A percentile compares a stretch with the other conserved stretches of the same genome.
These are phyloP conservation scores for Geophilus truncorum DNA, from an alignment of 2,888 invertebrate genomes.

Conservation along the genomic window DNA sequence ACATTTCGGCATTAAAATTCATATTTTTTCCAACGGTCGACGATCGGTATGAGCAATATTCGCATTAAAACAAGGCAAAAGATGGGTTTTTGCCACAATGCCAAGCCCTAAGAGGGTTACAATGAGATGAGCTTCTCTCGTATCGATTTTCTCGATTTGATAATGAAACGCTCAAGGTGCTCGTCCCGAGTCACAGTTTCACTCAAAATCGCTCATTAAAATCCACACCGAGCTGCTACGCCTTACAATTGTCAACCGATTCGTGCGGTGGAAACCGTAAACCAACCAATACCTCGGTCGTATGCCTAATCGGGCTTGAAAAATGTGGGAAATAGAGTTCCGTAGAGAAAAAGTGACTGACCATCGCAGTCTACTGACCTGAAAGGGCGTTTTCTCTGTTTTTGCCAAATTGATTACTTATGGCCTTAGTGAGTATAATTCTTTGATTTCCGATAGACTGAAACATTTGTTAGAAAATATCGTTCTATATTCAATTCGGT, in stretches of 20 bases:
- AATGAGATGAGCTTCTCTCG: constrained; percentile 25
- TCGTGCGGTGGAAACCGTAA: not conserved
- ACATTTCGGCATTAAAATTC: not conserved
- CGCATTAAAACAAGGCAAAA: not conserved
- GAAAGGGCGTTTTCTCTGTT: not conserved
- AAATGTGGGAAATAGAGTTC: constrained; percentile 9
- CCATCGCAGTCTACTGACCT: constrained; percentile 17
- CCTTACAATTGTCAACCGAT: not conserved
- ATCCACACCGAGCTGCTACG: not conserved
- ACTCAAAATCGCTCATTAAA: not conserved
- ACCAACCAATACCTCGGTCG: not conserved
- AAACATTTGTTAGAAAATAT: not conserved
- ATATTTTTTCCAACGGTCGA: not conserved
- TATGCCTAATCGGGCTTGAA: not conserved
- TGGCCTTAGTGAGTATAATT: not conserved
- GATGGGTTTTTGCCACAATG: not conserved
- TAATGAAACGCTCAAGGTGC: constrained; percentile 7
- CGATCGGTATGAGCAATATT: not conserved
- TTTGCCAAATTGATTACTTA: not conserved
- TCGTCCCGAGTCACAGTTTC: not conserved
- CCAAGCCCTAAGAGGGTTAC: constrained; percentile 6
- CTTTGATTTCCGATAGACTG: not conserved
- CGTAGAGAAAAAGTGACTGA: constrained; percentile 22
- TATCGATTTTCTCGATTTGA: constrained; percentile 19
- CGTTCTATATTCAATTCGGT: not conserved